Base-by-base conservation (phyloP, 2,113 vertebrate genomes). In the Atherinomorus stipes region DNA sequence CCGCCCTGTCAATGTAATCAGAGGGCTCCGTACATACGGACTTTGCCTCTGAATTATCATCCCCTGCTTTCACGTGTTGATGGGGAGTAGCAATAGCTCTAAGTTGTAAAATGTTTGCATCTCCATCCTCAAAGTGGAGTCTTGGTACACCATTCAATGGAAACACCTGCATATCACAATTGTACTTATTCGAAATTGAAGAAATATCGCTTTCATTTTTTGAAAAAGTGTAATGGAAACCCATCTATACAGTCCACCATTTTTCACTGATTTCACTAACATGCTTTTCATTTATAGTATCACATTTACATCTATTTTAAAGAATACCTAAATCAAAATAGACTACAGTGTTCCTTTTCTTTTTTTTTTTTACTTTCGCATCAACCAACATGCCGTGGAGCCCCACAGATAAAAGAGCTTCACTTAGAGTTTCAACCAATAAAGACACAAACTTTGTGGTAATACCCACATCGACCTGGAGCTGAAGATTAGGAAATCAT, bases 401-500 rank as follows among this genome's bases (percentile, higher is more conserved):
- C n/a, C 53, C 16, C 42, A 31, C 19, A 25, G 44, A 54, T 28
- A 22, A 8, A 61, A 34, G 44, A 50, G 51, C 53, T 56, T 28
- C 10, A 52, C 38, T 56, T 76, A 59, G n/a, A 11, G n/a, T 34
- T 34, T 7, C 5, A 34, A 34, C 31, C 40, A 26, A 53, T 23
- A 21, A 58, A 37, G 37, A 38, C 23, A 64, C 2, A 15, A 66
- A 45, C 11, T 34, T 28, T n/a, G 11, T 47, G 49, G 50, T 71
- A 60, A 44, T 6, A 53, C 37, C 7, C 25, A 45, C 25, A 37
- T 4, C 51, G 58, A 54, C 11, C 52, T 42, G 7, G 56, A 61
- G 61, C 3, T 71, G 38, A 51, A 59, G 56, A 73, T 56, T 38
- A 51, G 68, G 47, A 40, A 40, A 40, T 77, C 38, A 52, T 52